Evolutionary conservation across 1,140 invertebrate genomes (phyloP).

Genomic region (Drosophila pruinosa): DNA sequence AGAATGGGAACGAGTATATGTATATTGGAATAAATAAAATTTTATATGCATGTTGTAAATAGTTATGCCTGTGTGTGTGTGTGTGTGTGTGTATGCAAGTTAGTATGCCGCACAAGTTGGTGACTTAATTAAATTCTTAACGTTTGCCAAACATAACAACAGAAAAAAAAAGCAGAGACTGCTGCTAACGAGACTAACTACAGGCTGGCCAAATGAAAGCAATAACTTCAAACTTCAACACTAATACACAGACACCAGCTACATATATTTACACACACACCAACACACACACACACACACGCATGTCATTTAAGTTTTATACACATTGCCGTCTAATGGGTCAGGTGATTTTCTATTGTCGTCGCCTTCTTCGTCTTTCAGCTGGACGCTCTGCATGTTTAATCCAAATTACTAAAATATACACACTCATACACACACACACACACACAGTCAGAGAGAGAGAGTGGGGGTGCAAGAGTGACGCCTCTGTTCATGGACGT

Average conservation of each 20-base stretch:
- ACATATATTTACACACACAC: conserved; percentile 6
- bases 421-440: conserved; percentile 31
- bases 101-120: conserved; percentile 20
- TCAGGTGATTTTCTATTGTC: conserved; percentile 78
- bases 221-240: conserved; percentile 76
- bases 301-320: conserved; percentile 43
- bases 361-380: conserved; percentile 44
- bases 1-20: neutral
- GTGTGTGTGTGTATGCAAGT: conserved; percentile 12
- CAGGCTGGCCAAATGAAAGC: conserved; percentile 57
- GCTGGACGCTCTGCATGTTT: conserved; percentile 71
- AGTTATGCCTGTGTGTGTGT: neutral
- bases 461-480: neutral
- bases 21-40: conserved; percentile 6
- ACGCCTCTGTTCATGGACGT: neutral
- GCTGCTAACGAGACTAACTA: conserved; percentile 44
- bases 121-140: conserved; percentile 77
- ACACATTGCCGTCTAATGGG: conserved; percentile 67
- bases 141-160: conserved; percentile 40
- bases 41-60: conserved; percentile 6
- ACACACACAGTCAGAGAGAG: conserved; percentile 6
- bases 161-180: neutral
- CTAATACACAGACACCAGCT: conserved; percentile 12
- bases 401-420: conserved; percentile 79
- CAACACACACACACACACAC: neutral